These are phyloP conservation scores for Chloropsis cyanopogon DNA, from an alignment of 2,113 vertebrate species.

Conservation along the genomic window DNA sequence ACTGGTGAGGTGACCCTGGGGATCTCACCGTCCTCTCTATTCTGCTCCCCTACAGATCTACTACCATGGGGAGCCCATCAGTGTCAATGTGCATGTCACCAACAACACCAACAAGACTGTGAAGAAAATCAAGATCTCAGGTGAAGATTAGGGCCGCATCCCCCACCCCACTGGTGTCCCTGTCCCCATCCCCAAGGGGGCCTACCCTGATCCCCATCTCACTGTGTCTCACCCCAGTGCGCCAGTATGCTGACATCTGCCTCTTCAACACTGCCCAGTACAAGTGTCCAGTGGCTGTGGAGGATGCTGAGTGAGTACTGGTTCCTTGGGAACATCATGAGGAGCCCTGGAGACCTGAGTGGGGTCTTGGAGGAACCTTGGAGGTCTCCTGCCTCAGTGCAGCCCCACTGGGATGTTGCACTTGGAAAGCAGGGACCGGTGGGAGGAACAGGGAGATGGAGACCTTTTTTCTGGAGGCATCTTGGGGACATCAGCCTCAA, in stretches of 20 bases:
- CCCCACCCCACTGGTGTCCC: neutral
- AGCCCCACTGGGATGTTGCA: neutral
- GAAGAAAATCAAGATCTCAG: constrained; percentile 97
- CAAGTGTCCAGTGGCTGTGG: constrained; percentile 92
- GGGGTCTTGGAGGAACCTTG: neutral
- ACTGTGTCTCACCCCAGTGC: constrained; percentile 70
- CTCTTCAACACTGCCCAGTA: constrained; percentile 98
- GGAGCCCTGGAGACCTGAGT: neutral
- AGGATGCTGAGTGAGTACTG: constrained; percentile 89
- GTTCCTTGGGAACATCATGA: neutral
- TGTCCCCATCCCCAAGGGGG: accelerated
- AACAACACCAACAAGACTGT: constrained; percentile 98
- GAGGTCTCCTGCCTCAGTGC: neutral
- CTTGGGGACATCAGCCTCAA: accelerated
- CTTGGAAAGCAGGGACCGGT: neutral
- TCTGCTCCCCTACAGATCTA: constrained; percentile 81
- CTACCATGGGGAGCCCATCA: constrained; percentile 96
- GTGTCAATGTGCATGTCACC: constrained; percentile 94
- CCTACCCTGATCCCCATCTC: neutral
- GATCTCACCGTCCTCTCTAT: neutral
- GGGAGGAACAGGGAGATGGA: neutral
- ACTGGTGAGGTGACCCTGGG: accelerated
- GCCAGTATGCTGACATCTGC: constrained; percentile 95
- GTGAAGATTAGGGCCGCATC: neutral
- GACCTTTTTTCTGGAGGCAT: neutral